A percentile compares a stretch with the other conserved stretches of the same genome.
Conservation (phyloP, 2,888 invertebrate species). For the Morpho achilles region DNA sequence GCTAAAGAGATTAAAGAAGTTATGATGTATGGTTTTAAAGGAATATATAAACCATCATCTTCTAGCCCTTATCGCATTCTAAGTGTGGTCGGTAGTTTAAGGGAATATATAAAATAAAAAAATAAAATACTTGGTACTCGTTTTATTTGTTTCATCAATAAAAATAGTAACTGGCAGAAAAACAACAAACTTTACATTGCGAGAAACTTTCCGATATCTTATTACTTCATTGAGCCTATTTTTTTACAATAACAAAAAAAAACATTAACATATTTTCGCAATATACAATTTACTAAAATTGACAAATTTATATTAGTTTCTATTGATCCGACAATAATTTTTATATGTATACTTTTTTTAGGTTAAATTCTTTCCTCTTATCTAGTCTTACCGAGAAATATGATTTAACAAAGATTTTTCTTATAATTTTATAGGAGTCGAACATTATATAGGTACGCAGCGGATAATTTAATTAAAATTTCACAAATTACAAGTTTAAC, state of each 20-base stretch:
- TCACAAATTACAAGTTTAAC: conserved; percentile 7
- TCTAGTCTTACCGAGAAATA: conserved; percentile 1
- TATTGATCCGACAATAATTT: conserved; percentile 9
- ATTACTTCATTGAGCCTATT: conserved; percentile 39
- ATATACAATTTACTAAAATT: conserved; percentile 49
- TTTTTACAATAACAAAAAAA: conserved; percentile 43
- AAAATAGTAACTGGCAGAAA: conserved; percentile 59
- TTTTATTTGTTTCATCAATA: conserved; percentile 42
- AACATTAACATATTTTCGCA: conserved; percentile 31
- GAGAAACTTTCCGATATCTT: conserved; percentile 46
- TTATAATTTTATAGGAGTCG: conserved; percentile 11
- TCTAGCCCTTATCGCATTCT: too few relatives aligned
- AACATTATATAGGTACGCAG: conserved; percentile 13
- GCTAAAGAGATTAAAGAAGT: too few relatives aligned
- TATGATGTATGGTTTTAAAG: too few relatives aligned
- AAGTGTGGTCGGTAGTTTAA: too few relatives aligned
- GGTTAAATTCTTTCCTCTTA: conserved; percentile 1
- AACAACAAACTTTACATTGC: conserved; percentile 49
- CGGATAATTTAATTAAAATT: conserved; percentile 10
- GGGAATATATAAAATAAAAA: not conserved
- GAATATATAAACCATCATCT: too few relatives aligned
- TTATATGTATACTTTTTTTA: not conserved
- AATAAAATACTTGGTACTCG: conserved; percentile 33
- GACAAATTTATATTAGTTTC: conserved; percentile 45
- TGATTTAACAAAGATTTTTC: conserved; percentile 2